Percentiles rank a stretch among this genome's conserved stretches.
Conservation (phyloP, 2,888 invertebrate genomes). For the Platycheirus albimanus region DNA sequence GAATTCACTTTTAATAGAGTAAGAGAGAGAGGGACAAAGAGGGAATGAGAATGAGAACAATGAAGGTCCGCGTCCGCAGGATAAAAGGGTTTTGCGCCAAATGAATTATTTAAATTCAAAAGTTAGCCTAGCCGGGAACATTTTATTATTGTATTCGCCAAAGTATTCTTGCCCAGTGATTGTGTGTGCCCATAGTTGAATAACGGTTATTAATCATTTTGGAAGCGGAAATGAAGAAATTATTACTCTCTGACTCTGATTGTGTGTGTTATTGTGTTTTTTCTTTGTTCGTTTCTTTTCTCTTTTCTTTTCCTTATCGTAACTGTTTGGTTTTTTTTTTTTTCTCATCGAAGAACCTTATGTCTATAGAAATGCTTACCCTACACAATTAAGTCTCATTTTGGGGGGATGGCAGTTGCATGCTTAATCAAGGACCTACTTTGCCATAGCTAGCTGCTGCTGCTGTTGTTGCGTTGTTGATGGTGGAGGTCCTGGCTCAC, state of each 20-base stretch:
- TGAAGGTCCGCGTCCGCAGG: slow-evolving; percentile 15
- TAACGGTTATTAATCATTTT: slow-evolving; percentile 62
- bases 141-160: slow-evolving; percentile 29
- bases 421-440: slow-evolving; percentile 40
- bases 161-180: slow-evolving; percentile 42
- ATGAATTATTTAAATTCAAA: slow-evolving; percentile 64
- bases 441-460: slow-evolving; percentile 59
- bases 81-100: slow-evolving; percentile 51
- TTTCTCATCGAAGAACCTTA: slow-evolving; percentile 52
- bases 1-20: slow-evolving; percentile 44
- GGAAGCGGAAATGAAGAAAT: slow-evolving; percentile 67
- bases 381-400: slow-evolving; percentile 70
- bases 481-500: slow-evolving; percentile 79
- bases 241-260: slow-evolving; percentile 45
- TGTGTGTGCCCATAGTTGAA: slow-evolving; percentile 37
- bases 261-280: slow-evolving; percentile 11
- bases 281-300: too few species aligned
- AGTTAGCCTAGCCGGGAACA: slow-evolving; percentile 1
- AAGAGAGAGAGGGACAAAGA: too few species aligned
- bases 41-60: too few species aligned
- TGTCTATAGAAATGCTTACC: slow-evolving; percentile 63
- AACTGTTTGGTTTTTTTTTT: slow-evolving; percentile 22
- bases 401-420: slow-evolving; percentile 9
- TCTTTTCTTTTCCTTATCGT: slow-evolving; percentile 32
- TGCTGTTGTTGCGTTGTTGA: neutral